phyloP scores from a whole-genome alignment of 92 coral and sea anemone species.

The Phymanthus crucifer region DNA sequence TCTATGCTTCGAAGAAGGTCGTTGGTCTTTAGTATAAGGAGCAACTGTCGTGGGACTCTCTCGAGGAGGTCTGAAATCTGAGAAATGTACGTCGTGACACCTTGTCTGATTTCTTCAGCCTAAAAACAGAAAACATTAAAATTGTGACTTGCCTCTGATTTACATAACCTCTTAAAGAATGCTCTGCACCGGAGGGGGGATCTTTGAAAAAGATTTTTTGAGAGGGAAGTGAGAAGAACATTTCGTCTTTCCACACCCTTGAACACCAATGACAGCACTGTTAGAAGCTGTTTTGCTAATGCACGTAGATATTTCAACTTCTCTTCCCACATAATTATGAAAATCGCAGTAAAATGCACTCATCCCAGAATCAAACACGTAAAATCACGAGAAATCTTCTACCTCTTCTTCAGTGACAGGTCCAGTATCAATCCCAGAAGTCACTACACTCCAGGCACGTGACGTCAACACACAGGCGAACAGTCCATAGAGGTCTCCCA shows the following conservation, averaged over 20 bases:
- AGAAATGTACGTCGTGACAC: slow-evolving; percentile 70
- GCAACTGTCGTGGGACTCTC: slow-evolving; percentile 86
- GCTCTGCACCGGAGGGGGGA: neutral
- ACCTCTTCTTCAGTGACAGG: slow-evolving; percentile 89
- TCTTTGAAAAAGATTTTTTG: no score
- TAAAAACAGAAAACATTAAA: slow-evolving; percentile 11
- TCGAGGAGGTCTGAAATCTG: slow-evolving; percentile 82
- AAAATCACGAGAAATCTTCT: neutral
- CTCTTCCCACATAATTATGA: no score
- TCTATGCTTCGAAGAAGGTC: slow-evolving; percentile 93
- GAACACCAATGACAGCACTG: no score
- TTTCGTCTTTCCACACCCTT: no score
- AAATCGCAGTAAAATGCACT: no score
- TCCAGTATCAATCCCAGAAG: slow-evolving; percentile 76
- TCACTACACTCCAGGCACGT: slow-evolving; percentile 91
- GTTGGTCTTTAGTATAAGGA: slow-evolving; percentile 88
- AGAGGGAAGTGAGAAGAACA: no score
- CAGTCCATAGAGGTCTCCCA: slow-evolving; percentile 86
- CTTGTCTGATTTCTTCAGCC: slow-evolving; percentile 77
- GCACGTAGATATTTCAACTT: no score
- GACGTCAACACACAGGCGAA: slow-evolving; percentile 94
- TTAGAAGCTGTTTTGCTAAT: no score
- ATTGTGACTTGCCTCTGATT: neutral
- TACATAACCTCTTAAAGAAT: neutral
- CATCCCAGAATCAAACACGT: no score